A percentile compares a stretch with the other conserved stretches of the same genome.
These are phyloP conservation scores for Megaptera novaeangliae DNA, from an alignment of 2,113 vertebrate species.

Conservation along the genomic window DNA sequence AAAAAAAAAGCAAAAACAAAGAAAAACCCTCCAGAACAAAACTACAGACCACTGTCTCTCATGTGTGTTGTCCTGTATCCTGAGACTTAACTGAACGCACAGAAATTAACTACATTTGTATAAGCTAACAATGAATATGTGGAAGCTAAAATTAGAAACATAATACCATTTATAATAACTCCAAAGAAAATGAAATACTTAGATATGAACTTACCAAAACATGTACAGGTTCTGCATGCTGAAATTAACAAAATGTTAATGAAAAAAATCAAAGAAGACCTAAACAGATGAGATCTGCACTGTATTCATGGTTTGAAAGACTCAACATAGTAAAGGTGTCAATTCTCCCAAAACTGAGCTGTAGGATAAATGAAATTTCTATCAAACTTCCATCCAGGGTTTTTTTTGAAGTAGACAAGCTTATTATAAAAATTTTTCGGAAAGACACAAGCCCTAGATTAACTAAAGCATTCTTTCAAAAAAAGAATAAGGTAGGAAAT, in stretches of 20 bases:
- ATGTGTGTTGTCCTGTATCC: neutral
- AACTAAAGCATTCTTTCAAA: neutral
- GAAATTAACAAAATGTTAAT: neutral
- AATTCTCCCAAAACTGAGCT: neutral
- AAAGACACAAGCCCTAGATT: neutral
- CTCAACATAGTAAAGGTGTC: neutral
- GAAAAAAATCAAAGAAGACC: neutral
- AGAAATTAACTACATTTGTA: neutral
- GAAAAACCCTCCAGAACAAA: neutral
- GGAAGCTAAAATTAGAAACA: neutral
- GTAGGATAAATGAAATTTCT: slow-evolving; percentile 13
- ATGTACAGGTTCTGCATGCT: neutral
- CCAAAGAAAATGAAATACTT: neutral
- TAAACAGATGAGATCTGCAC: neutral
- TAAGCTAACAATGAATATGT: neutral
- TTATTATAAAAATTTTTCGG: neutral
- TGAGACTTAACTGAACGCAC: neutral
- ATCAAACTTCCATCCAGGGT: neutral
- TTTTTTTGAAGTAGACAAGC: neutral
- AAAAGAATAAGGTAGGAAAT: neutral
- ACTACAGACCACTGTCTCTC: neutral
- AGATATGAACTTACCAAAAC: neutral
- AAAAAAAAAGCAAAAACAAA: neutral
- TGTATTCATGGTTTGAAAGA: neutral
- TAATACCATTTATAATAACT: neutral